phyloP scores from a whole-genome alignment of 2,888 invertebrate genomes.

The Cosmia pyralina region DNA sequence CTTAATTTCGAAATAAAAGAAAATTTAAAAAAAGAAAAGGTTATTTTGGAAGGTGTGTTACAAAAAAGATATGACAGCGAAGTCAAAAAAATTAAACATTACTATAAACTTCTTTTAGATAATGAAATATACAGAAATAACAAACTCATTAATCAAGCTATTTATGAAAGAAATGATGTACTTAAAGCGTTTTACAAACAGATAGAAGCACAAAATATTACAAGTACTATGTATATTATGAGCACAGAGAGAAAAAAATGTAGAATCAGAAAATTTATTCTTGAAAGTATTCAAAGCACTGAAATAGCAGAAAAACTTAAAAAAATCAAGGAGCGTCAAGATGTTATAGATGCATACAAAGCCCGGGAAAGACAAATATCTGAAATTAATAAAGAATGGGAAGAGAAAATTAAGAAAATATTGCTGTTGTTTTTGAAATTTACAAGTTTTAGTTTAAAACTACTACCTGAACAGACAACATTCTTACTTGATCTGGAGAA shows the following conservation, averaged over 20 bases:
- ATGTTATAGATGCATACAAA: constrained; percentile 73
- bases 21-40: constrained; percentile 77
- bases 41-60: constrained; percentile 71
- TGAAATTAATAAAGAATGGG: constrained; percentile 81
- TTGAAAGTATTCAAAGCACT: constrained; percentile 77
- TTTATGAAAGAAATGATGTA: constrained; percentile 81
- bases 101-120: constrained; percentile 80
- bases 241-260: constrained; percentile 86
- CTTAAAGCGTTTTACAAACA: constrained; percentile 79
- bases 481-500: constrained; percentile 85
- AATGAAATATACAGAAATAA: constrained; percentile 77
- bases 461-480: constrained; percentile 84
- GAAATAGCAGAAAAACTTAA: constrained; percentile 76
- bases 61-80: constrained; percentile 74
- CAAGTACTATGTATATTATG: constrained; percentile 85
- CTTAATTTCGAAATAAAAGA: constrained; percentile 79
- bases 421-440: constrained; percentile 83
- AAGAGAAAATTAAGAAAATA: constrained; percentile 83
- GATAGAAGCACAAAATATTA: constrained; percentile 79
- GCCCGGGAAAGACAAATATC: constrained; percentile 71
- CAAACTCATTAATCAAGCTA: constrained; percentile 74
- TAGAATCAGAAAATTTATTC: constrained; percentile 79
- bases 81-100: constrained; percentile 77
- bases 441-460: constrained; percentile 82
- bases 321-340: constrained; percentile 76